These are phyloP conservation scores for Thunnus albacares DNA, from an alignment of 2,797 vertebrate genomes.

Conservation along the genomic window DNA sequence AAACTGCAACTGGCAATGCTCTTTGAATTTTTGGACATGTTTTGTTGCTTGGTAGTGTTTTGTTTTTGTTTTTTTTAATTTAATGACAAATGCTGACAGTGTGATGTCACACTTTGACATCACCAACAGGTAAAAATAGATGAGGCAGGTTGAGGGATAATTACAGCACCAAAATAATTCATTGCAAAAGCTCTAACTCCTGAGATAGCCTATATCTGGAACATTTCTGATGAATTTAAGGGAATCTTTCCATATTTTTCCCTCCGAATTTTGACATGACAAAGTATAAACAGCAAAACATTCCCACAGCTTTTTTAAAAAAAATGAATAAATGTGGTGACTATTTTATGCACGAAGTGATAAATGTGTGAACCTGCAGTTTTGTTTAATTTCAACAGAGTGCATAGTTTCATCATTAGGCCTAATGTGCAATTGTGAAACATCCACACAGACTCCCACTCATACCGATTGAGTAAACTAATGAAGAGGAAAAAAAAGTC, in stretches of 20 bases:
- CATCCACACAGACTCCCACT: conserved; percentile 37
- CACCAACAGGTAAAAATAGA: conserved; percentile 1
- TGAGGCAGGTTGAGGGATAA: not conserved
- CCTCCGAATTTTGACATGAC: not conserved
- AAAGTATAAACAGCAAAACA: not conserved
- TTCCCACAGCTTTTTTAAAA: not conserved
- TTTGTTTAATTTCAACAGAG: conserved; percentile 8
- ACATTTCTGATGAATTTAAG: not conserved
- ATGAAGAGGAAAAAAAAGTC: not conserved
- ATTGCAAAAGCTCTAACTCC: not conserved
- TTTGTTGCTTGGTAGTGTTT: conserved; percentile 2
- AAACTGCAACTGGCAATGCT: not conserved
- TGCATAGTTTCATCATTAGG: conserved; percentile 34
- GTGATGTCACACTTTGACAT: not conserved
- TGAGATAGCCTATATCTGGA: not conserved
- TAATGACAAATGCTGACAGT: not conserved
- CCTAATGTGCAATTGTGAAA: conserved; percentile 23
- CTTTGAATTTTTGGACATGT: not conserved
- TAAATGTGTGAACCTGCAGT: conserved; percentile 3
- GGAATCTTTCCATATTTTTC: not conserved
- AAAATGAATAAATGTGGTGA: not conserved
- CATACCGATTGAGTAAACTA: conserved; percentile 32
- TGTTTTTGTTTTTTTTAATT: conserved; percentile 1
- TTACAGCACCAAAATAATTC: not conserved
- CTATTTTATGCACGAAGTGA: conserved; percentile 4